phyloP scores from a whole-genome alignment of 1,140 invertebrate genomes.

The Lepidurus packardi region DNA sequence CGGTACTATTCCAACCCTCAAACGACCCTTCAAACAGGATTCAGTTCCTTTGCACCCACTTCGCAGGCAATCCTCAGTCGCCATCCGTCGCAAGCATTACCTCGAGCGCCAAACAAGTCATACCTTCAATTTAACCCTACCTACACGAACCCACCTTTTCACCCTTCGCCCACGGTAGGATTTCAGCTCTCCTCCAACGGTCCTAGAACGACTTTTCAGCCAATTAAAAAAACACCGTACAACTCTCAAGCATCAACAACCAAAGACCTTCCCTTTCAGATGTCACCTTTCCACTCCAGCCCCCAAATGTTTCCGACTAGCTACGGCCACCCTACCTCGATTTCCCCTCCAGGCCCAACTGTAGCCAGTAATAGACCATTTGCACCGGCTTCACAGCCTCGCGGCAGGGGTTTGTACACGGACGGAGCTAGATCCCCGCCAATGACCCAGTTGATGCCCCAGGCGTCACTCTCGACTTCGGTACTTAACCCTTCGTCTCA shows the following conservation, averaged over 20 bases:
- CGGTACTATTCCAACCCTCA: not conserved
- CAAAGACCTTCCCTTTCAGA: too few species aligned
- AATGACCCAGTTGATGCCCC: not conserved
- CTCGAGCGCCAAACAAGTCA: not conserved
- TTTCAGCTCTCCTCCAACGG: too few species aligned
- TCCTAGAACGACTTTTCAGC: too few species aligned
- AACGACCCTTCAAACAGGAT: not conserved
- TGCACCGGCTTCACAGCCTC: not conserved
- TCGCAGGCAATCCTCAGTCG: not conserved
- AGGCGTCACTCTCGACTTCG: not conserved
- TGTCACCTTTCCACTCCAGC: too few species aligned
- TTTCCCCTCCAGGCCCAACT: not conserved
- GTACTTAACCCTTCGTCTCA: slow-evolving; percentile 13
- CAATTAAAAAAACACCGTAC: too few species aligned
- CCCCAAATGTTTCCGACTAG: not conserved
- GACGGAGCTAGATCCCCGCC: not conserved
- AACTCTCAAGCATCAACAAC: too few species aligned
- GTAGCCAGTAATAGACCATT: not conserved
- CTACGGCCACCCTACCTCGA: not conserved
- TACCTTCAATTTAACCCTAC: too few species aligned
- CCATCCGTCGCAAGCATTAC: not conserved
- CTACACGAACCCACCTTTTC: too few species aligned
- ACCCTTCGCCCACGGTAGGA: too few species aligned
- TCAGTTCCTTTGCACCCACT: not conserved
- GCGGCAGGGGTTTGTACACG: not conserved